phyloP scores from a whole-genome alignment of 2,888 invertebrate species.

The Melanargia galathea region DNA sequence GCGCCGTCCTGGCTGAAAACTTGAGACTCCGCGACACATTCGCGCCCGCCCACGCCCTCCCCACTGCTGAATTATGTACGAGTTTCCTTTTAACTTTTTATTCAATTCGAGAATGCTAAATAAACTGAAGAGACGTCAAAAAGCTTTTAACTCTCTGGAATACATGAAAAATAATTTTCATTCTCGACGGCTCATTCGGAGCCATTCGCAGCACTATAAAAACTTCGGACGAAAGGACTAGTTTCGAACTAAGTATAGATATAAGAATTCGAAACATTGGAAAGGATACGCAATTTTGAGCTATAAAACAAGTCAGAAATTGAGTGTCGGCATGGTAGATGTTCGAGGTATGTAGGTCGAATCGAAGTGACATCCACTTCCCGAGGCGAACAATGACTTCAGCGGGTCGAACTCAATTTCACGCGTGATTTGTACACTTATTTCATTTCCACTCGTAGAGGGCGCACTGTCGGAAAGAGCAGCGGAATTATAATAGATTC shows the following conservation, averaged over 20 bases:
- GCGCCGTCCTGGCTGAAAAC: constrained; percentile 64
- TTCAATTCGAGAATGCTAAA: constrained; percentile 51
- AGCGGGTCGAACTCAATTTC: constrained; percentile 77
- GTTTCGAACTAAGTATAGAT: neutral
- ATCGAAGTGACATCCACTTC: constrained; percentile 55
- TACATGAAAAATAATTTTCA: constrained; percentile 22
- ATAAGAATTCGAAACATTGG: constrained; percentile 16
- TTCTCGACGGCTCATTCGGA: constrained; percentile 12
- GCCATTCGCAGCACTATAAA: constrained; percentile 11
- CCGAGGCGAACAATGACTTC: constrained; percentile 66
- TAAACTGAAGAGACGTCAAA: constrained; percentile 47
- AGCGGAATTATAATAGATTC: constrained; percentile 26
- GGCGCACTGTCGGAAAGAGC: constrained; percentile 31
- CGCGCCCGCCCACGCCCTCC: constrained; percentile 54
- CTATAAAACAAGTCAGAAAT: constrained; percentile 25
- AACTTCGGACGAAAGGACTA: constrained; percentile 1
- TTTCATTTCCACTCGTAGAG: constrained; percentile 64
- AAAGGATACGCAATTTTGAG: constrained; percentile 19
- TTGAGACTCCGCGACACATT: constrained; percentile 66
- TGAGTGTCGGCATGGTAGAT: constrained; percentile 39
- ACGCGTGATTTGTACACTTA: constrained; percentile 78
- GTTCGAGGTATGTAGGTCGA: constrained; percentile 38
- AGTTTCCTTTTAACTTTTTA: constrained; percentile 60
- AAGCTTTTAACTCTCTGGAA: constrained; percentile 43
- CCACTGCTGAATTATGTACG: constrained; percentile 68